phyloP scores from a whole-genome alignment of 2,888 invertebrate species.

The Drosophila antonietae region DNA sequence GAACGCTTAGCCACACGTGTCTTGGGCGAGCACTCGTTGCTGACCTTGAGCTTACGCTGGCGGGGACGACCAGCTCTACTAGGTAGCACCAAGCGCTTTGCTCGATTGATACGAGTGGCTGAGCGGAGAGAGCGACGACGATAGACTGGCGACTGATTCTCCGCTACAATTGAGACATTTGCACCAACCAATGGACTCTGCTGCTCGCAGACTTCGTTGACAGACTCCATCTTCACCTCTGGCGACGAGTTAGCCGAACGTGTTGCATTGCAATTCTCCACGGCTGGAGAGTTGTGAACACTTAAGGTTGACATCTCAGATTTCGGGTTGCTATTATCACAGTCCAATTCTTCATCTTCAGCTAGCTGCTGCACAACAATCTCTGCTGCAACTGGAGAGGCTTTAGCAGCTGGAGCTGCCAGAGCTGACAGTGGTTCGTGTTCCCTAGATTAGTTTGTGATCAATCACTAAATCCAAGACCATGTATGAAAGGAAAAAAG shows the following conservation, averaged over 20 bases:
- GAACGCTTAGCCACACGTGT: constrained; percentile 26
- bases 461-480: accelerated
- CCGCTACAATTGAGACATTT: not conserved
- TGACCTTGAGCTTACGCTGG: constrained; percentile 1
- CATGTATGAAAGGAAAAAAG: too few relatives aligned
- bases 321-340: not conserved
- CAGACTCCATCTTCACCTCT: not conserved
- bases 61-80: not conserved
- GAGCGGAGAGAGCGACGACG: constrained; percentile 28
- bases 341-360: not conserved
- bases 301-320: not conserved
- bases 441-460: not conserved
- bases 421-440: not conserved
- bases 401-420: accelerated
- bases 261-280: not conserved
- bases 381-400: not conserved
- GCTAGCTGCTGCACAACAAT: too few relatives aligned
- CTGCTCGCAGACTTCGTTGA: not conserved
- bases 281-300: not conserved
- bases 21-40: not conserved
- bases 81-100: not conserved
- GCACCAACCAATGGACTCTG: accelerated
- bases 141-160: not conserved
- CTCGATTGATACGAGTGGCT: not conserved
- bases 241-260: not conserved